Evolutionary conservation across 2,888 invertebrate genomes (phyloP), one percentile per base, ranked within the genome.

Genomic region (Drosophila anomelani): DNA sequence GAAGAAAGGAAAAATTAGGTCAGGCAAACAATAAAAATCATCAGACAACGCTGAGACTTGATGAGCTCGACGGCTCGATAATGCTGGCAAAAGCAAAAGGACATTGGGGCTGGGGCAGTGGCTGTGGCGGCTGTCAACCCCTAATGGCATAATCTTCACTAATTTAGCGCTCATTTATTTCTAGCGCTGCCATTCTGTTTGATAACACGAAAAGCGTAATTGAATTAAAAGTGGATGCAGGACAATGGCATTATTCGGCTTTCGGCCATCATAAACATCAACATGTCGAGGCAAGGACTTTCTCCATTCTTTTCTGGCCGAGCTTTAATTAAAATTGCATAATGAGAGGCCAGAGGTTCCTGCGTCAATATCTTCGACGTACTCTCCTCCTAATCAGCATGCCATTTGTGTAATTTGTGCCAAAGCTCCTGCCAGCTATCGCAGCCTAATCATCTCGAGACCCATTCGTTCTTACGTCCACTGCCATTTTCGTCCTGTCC

Each of bases 91-190:
- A 4, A 15, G 44, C 2, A 74, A 71, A 79, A 84, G 68, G 79
- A 71, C 57, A 60, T 51, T 34, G 39, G 26, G 20, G 9, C 0
- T 29, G 29, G 6, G 29, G 8, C 29, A 7, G 29, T 29, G 29
- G 36, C 8, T 36, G 32, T 13, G 15, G 32, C 15, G 15, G 29
- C 34, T 60, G 51, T 63, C 79, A 46, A 78, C 88, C 82, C 85
- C 85, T 89, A 90, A 89, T 90, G 90, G 85, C 88, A 81, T 91
- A 88, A 91, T 90, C 88, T 88, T 77, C 75, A 83, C 88, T 85
- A 90, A 89, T 90, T 91, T 89, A 85, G 85, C 81, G 77, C 88
- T 87, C 90, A 90, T 90, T 89, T 89, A 90, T 89, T 90, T 88
- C 81, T 73, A 81, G 77, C 85, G 76, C 73, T 58, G 58, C 66